Evolutionary conservation across 2,888 invertebrate species (phyloP).

Genomic region (Adelognathus sp.): DNA sequence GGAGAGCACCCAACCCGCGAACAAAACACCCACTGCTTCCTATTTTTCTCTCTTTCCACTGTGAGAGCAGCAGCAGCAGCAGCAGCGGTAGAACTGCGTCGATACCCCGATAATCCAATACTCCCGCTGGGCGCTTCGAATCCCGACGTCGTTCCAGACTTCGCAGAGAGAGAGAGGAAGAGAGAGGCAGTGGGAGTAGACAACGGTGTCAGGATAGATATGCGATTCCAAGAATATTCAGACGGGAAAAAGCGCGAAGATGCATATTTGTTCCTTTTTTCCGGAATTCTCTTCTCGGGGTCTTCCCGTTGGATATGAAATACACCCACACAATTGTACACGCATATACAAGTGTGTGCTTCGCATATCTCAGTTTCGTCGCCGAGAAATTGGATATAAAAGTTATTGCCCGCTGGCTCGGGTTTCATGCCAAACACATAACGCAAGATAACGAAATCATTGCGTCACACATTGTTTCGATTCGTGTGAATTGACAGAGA

Average conservation of each 20-base stretch:
- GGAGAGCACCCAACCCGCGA: constrained; percentile 24
- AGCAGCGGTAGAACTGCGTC: constrained; percentile 43
- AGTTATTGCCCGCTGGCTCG: constrained; percentile 39
- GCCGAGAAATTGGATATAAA: constrained; percentile 53
- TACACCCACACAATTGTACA: not conserved
- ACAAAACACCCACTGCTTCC: constrained; percentile 52
- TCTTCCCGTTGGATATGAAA: constrained; percentile 36
- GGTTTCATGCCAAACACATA: not conserved
- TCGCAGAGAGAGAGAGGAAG: not conserved
- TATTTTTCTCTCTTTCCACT: constrained; percentile 36
- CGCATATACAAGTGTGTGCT: not conserved
- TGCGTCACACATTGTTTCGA: constrained; percentile 45
- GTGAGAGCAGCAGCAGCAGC: constrained; percentile 28
- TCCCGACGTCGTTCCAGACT: constrained; percentile 48
- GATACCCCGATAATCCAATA: constrained; percentile 76
- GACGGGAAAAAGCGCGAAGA: constrained; percentile 70
- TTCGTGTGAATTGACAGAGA: constrained; percentile 32
- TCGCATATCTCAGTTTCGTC: constrained; percentile 35
- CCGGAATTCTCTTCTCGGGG: constrained; percentile 24
- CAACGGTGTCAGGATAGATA: constrained; percentile 48
- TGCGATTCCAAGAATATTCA: constrained; percentile 50
- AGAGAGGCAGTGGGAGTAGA: not conserved
- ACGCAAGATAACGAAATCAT: constrained; percentile 55
- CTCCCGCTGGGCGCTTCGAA: constrained; percentile 65
- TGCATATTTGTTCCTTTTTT: constrained; percentile 15